Evolutionary conservation across 1,140 invertebrate genomes (phyloP), one percentile per base, ranked within the genome.

Genomic region (Drosophila kanapiae): DNA sequence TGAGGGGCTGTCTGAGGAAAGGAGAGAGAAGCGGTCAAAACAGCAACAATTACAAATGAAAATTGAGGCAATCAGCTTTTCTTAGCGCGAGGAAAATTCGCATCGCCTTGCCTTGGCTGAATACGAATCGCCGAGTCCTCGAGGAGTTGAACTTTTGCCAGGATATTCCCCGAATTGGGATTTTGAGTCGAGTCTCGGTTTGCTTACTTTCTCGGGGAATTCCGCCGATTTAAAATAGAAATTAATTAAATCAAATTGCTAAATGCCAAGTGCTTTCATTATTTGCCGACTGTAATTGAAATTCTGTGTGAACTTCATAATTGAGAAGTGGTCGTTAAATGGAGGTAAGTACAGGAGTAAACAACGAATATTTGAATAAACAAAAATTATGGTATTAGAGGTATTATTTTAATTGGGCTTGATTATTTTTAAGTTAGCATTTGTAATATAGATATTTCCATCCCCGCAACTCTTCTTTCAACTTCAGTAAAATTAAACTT

Each of bases 1-100:
- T 1, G 10, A 10, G 59, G 33, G 18, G 9, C 3, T 1, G 45
- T 48, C 45, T 14, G 23, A 23, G 18, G 45, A 2, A 27, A n/a
- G 4, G 4, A 23, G 18, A 11, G 38, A 7, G 1, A n/a, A 23
- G 9, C 29, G 37, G 61, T 38, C 38, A 53, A 60, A 64, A 53
- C 61, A 58, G 71, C 61, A 62, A 53, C 76, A 84, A 75, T 69
- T 75, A 84, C 77, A 75, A 74, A 88, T 83, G 67, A 71, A 84
- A 84, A 51, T 72, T 57, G 31, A 35, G 68, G 71, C 80, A 90
- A 90, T 84, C 77, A 78, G 80, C 84, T 81, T 72, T 72, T 65
- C 65, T 77, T 60, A 3, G 49, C 38, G 54, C 37, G 10, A 37
- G 54, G 70, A 51, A 74, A 74, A 64, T 64, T 75, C 43, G 57